Conservation (phyloP, 2,888 invertebrate species). For the Elysia crispata region DNA sequence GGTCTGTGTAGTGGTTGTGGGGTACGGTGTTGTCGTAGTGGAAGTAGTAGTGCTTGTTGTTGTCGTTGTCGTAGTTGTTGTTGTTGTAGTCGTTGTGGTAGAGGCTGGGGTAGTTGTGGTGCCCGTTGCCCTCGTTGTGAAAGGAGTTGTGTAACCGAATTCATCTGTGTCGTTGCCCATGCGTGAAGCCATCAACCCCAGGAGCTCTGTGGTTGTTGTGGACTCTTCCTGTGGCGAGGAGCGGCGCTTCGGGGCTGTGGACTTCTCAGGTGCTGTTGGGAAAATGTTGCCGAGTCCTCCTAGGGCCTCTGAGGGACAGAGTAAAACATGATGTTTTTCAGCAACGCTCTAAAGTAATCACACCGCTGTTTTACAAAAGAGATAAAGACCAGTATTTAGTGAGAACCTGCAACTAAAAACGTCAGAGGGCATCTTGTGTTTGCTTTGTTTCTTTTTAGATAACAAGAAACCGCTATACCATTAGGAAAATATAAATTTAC, state of each 20-base stretch:
- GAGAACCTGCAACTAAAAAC: no score
- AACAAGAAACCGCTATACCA: no score
- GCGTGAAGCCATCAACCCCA: slow-evolving; percentile 28
- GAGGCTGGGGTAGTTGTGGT: slow-evolving; percentile 16
- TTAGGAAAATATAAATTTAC: no score
- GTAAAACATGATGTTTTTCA: no score
- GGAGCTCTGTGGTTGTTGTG: slow-evolving; percentile 41
- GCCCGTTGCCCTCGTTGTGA: slow-evolving; percentile 35
- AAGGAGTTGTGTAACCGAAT: slow-evolving; percentile 20
- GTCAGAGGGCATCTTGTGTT: no score
- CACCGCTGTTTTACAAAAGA: no score
- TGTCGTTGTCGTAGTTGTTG: slow-evolving; percentile 47
- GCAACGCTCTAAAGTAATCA: no score
- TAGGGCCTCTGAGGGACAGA: slow-evolving; percentile 49
- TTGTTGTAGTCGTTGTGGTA: slow-evolving; percentile 44
- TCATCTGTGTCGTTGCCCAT: neutral
- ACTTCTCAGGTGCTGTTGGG: slow-evolving; percentile 47
- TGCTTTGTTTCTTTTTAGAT: no score
- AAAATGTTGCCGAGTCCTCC: slow-evolving; percentile 57
- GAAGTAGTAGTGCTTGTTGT: slow-evolving; percentile 44
- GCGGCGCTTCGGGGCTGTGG: slow-evolving; percentile 13
- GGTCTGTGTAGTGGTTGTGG: slow-evolving; percentile 46
- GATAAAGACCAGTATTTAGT: no score
- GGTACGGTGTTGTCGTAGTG: slow-evolving; percentile 39
- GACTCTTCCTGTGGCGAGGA: neutral